Evolutionary conservation across 2,113 vertebrate species (phyloP).

Genomic region (Bubo scandiacus): DNA sequence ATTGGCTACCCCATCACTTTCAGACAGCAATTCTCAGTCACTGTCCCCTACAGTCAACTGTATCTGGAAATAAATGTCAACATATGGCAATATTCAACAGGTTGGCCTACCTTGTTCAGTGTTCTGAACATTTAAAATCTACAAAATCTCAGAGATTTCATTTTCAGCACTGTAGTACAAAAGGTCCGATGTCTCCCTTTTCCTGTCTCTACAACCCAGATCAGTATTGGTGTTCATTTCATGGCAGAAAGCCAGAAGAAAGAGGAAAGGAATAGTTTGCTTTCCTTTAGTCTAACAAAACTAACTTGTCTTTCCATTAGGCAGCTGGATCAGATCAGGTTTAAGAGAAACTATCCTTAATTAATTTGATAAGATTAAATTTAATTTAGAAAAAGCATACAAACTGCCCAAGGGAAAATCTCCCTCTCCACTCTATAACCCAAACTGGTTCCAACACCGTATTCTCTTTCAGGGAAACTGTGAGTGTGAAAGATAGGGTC

Average conservation of each 20-base stretch:
- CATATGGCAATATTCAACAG: neutral
- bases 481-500: neutral
- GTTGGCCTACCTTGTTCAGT: neutral
- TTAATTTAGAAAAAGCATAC: slow-evolving; percentile 46
- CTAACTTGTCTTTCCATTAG: neutral
- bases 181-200: neutral
- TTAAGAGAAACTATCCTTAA: slow-evolving; percentile 47
- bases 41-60: neutral
- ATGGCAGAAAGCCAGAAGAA: neutral
- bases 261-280: neutral
- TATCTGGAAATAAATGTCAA: neutral
- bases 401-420: slow-evolving; percentile 37
- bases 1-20: neutral
- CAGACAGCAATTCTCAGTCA: neutral
- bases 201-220: neutral
- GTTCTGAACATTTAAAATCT: neutral
- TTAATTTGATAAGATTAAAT: slow-evolving; percentile 47
- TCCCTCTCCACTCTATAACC: neutral
- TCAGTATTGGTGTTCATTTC: neutral
- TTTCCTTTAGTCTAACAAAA: neutral
- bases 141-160: neutral
- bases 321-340: slow-evolving; percentile 42
- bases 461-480: neutral
- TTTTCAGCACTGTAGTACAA: neutral
- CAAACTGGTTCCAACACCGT: neutral